These are phyloP conservation scores for Drosophila incognita DNA, from an alignment of 2,888 invertebrate species.

Conservation along the genomic window DNA sequence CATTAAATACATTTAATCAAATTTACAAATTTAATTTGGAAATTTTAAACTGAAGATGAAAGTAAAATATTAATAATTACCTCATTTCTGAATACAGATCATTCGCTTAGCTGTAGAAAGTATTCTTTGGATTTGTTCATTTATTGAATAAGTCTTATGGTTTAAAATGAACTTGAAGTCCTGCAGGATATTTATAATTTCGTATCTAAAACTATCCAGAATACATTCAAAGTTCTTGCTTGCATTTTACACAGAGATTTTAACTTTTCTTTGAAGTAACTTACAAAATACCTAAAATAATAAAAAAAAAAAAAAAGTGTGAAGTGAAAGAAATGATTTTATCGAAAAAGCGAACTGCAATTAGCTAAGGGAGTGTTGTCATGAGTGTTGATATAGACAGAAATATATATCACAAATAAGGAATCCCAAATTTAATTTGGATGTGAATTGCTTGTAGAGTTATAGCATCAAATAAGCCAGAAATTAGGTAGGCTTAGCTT, in stretches of 20 bases:
- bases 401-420: not conserved
- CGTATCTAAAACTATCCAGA: not conserved
- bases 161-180: not conserved
- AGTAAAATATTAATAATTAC: not conserved
- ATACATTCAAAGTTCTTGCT: not conserved
- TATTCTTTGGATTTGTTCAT: not conserved
- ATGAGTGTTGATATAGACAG: not conserved
- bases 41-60: not conserved
- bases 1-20: not conserved
- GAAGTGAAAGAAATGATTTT: not conserved
- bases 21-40: not conserved
- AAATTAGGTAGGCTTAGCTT: not conserved
- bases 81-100: not conserved
- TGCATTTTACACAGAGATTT: not conserved
- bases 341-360: not conserved
- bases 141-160: not conserved
- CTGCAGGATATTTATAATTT: not conserved
- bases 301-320: not conserved
- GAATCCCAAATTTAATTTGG: not conserved
- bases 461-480: not conserved
- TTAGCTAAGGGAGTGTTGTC: not conserved
- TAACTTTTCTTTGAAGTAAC: not conserved
- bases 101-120: not conserved
- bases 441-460: not conserved
- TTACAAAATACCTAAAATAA: not conserved